Conservation (phyloP, 2,888 invertebrate genomes). For the Pseudoips prasinana region DNA sequence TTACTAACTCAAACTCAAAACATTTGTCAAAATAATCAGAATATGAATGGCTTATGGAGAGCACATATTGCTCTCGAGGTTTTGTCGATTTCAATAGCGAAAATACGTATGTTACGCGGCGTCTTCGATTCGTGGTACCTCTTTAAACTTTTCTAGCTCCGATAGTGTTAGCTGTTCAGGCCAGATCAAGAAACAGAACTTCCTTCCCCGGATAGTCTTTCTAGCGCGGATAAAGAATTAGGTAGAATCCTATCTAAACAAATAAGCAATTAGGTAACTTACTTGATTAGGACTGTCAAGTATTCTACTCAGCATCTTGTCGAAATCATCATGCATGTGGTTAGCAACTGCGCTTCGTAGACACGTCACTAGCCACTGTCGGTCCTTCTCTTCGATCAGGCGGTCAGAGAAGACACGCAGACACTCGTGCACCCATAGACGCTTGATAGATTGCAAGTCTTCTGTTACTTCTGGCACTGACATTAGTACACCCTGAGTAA, state of each 20-base stretch:
- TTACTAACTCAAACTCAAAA: no score
- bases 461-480: slow-evolving; percentile 96
- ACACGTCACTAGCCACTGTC: slow-evolving; percentile 89
- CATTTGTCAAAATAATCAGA: no score
- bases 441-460: slow-evolving; percentile 91
- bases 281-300: slow-evolving; percentile 42
- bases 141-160: no score
- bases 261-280: not conserved
- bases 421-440: slow-evolving; percentile 97
- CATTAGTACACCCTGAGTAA: slow-evolving; percentile 89
- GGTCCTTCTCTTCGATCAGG: slow-evolving; percentile 91
- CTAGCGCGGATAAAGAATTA: no score
- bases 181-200: no score
- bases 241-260: not conserved
- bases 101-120: no score
- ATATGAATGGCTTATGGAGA: no score
- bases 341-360: slow-evolving; percentile 83
- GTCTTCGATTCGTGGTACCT: no score
- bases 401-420: slow-evolving; percentile 96
- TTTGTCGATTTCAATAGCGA: no score
- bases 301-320: slow-evolving; percentile 86
- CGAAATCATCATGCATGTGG: slow-evolving; percentile 85
- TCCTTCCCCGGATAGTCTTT: no score
- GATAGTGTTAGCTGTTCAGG: no score
- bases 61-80: no score